Evolutionary conservation across 2,113 vertebrate species (phyloP).

Genomic region (Jacana jacana): DNA sequence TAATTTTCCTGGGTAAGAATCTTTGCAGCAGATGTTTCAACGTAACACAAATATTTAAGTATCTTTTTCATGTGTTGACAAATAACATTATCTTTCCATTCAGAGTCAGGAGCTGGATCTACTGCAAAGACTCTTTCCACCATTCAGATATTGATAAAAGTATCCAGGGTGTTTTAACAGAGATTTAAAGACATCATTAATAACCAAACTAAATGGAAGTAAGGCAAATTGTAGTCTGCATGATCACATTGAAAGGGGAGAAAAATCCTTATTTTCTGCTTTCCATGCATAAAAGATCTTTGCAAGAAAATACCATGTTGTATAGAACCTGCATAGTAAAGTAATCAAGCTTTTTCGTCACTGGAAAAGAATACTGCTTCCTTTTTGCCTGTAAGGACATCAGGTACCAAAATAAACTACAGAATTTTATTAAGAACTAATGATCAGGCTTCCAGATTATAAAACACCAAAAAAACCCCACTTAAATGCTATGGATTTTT

Average conservation of each 20-base stretch:
- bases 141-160: not conserved
- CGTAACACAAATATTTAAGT: not conserved
- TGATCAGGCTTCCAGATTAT: not conserved
- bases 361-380: not conserved
- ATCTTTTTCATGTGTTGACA: conserved; percentile 5
- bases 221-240: not conserved
- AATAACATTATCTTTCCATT: not conserved
- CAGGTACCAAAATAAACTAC: not conserved
- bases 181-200: not conserved
- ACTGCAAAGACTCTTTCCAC: not conserved
- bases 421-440: not conserved
- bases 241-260: not conserved
- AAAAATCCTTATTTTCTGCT: not conserved
- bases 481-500: not conserved
- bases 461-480: not conserved
- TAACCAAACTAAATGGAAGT: not conserved
- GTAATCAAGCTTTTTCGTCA: not conserved
- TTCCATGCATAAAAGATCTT: not conserved
- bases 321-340: not conserved
- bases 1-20: not conserved
- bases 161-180: not conserved
- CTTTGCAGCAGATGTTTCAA: conserved; percentile 7
- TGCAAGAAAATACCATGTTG: not conserved
- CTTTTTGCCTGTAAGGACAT: not conserved
- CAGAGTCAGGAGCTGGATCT: not conserved